phyloP scores from a whole-genome alignment of 2,797 vertebrate species.

The Gambelia wislizenii region DNA sequence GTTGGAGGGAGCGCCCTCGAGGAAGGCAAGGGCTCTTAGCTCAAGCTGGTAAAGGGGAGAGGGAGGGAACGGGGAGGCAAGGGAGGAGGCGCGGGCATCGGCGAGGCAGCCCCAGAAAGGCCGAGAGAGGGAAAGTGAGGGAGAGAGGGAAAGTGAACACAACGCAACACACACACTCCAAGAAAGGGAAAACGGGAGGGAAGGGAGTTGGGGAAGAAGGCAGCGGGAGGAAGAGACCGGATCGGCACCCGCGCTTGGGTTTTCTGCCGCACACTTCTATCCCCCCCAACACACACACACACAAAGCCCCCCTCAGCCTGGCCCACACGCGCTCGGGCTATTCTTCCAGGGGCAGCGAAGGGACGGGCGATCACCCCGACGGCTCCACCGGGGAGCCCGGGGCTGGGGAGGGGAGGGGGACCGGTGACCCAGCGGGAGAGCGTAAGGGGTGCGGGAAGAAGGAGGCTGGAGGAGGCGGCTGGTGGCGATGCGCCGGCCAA shows the following conservation, averaged over 20 bases:
- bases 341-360: neutral
- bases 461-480: neutral
- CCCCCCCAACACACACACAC: neutral
- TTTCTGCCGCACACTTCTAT: too few species aligned
- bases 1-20: neutral
- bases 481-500: neutral
- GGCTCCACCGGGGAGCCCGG: too few species aligned
- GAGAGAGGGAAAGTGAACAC: neutral
- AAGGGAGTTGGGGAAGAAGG: slow-evolving; percentile 2
- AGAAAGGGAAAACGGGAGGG: neutral
- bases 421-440: neutral
- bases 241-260: neutral
- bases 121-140: neutral
- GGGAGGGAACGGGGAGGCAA: too few species aligned
- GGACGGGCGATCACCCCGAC: neutral
- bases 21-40: neutral
- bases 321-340: slow-evolving; percentile 26
- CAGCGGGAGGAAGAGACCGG: neutral
- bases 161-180: neutral
- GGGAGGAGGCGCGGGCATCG: neutral
- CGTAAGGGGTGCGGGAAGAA: neutral
- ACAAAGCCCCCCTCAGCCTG: neutral
- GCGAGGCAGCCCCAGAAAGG: too few species aligned
- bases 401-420: too few species aligned
- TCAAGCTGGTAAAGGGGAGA: neutral